Conservation (phyloP, 2,888 invertebrate species). For the Neoaliturus tenellus region DNA sequence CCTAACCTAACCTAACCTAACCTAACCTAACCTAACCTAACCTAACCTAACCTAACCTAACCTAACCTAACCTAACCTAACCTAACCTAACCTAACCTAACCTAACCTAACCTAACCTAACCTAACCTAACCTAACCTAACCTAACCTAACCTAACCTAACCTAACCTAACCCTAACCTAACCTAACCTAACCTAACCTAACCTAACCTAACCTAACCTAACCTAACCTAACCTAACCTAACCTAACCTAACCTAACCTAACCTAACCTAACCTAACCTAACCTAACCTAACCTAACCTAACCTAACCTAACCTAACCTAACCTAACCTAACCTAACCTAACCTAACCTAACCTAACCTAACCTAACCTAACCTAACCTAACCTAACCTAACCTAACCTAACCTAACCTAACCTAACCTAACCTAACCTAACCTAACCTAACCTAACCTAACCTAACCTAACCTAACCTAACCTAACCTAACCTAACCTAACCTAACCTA, state of each 20-base stretch:
- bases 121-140: slow-evolving; percentile 57
- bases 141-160: slow-evolving; percentile 59
- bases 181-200: slow-evolving; percentile 60
- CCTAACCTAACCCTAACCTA: slow-evolving; percentile 60
- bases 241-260: neutral
- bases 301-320: slow-evolving; percentile 54
- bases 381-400: slow-evolving; percentile 58
- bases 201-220: slow-evolving; percentile 60
- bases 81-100: slow-evolving; percentile 56
- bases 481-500: slow-evolving; percentile 60
- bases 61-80: slow-evolving; percentile 31
- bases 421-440: slow-evolving; percentile 61
- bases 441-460: slow-evolving; percentile 55
- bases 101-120: slow-evolving; percentile 56
- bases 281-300: slow-evolving; percentile 33
- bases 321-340: slow-evolving; percentile 56
- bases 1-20: slow-evolving; percentile 60
- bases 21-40: slow-evolving; percentile 59
- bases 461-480: slow-evolving; percentile 52
- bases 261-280: slow-evolving; percentile 14
- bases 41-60: slow-evolving; percentile 53
- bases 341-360: too few relatives aligned
- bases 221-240: slow-evolving; percentile 41
- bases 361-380: slow-evolving; percentile 57
- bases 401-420: slow-evolving; percentile 60